These are phyloP conservation scores for Pipistrellus nathusii DNA, from an alignment of 2,797 vertebrate genomes.

Conservation along the genomic window DNA sequence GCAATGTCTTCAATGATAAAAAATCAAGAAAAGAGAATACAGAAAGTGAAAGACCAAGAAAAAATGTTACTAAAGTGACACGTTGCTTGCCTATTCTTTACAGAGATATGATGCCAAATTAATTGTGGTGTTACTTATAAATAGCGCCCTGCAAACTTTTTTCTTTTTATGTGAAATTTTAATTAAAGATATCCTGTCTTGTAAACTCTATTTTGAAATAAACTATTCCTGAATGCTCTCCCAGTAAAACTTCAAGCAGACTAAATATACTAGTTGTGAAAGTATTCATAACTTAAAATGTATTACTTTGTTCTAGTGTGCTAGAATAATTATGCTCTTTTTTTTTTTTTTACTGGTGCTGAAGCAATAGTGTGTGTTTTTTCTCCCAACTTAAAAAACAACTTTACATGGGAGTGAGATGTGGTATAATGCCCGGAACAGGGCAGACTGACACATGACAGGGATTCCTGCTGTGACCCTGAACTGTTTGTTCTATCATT, in stretches of 20 bases:
- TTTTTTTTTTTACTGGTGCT: background rate
- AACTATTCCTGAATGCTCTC: slow-evolving; percentile 56
- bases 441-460: background rate
- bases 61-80: slow-evolving; percentile 80
- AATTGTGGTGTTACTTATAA: slow-evolving; percentile 72
- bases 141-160: slow-evolving; percentile 57
- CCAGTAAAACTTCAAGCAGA: slow-evolving; percentile 12
- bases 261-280: background rate
- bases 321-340: background rate
- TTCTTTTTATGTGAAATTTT: slow-evolving; percentile 80
- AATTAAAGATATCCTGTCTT: slow-evolving; percentile 80
- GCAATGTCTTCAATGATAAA: slow-evolving; percentile 85
- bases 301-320: slow-evolving; percentile 15
- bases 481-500: slow-evolving; percentile 37
- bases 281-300: background rate
- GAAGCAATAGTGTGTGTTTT: background rate
- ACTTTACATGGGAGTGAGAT: background rate
- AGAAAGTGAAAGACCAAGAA: slow-evolving; percentile 85
- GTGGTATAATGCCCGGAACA: background rate
- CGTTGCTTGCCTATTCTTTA: background rate
- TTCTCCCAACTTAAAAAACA: slow-evolving; percentile 6
- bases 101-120: slow-evolving; percentile 13
- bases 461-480: slow-evolving; percentile 14
- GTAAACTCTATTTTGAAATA: slow-evolving; percentile 65
- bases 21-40: slow-evolving; percentile 83